Conservation (phyloP, 2,113 vertebrate species). For the Neolamprologus tretocephalus region DNA sequence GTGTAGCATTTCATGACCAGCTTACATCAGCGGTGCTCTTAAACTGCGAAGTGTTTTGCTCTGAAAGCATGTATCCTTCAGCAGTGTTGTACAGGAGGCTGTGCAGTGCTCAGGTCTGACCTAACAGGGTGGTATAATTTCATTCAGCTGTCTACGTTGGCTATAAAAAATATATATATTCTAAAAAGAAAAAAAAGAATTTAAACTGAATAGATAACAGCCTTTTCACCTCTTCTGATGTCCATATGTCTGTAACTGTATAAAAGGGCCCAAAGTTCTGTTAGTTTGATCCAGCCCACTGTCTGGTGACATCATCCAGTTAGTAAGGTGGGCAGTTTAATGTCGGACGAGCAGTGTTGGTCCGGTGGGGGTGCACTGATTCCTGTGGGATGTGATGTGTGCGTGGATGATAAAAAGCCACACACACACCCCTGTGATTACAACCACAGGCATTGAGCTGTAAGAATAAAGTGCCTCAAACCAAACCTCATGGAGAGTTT, state of each 20-base stretch:
- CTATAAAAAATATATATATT: neutral
- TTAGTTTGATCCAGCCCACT: neutral
- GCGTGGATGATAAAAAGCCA: neutral
- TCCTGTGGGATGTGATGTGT: neutral
- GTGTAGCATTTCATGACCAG: neutral
- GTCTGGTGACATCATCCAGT: neutral
- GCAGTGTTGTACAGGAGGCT: neutral
- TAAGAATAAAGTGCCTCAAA: neutral
- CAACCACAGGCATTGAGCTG: neutral
- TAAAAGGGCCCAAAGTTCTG: neutral
- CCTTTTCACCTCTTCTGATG: neutral
- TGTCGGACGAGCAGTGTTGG: neutral
- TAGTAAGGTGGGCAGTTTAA: neutral
- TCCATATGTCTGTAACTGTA: neutral
- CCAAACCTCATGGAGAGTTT: neutral
- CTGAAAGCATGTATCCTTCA: neutral
- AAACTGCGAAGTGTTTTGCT: neutral
- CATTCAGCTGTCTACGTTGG: neutral
- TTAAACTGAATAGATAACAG: neutral
- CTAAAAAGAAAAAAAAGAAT: neutral
- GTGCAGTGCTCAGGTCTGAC: neutral
- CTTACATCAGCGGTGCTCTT: neutral
- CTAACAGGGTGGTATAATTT: neutral
- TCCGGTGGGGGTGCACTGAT: neutral
- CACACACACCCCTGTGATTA: neutral